Conservation (phyloP, 1,140 invertebrate genomes). For the Radopholus similis region DNA sequence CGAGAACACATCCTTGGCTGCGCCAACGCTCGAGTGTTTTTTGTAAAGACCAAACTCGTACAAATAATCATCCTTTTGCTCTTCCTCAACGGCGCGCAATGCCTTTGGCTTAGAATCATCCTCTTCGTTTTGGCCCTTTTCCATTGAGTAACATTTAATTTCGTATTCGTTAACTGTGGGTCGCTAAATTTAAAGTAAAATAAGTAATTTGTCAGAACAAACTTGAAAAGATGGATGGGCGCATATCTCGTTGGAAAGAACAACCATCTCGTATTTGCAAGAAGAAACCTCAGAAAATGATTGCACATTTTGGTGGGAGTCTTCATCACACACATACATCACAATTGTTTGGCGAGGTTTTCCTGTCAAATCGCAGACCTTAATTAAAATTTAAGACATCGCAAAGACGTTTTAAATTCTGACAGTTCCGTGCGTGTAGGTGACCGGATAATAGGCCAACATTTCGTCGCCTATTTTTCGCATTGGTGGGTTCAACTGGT, state of each 20-base stretch:
- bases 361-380: constrained; percentile 81
- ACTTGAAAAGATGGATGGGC: constrained; percentile 78
- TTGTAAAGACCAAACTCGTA: constrained; percentile 16
- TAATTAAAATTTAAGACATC: neutral
- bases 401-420: neutral
- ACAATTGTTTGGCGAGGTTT: constrained; percentile 49
- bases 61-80: constrained; percentile 1
- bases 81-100: constrained; percentile 20
- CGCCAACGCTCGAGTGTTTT: neutral
- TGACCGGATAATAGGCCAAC: constrained; percentile 68
- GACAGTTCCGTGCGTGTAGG: constrained; percentile 19
- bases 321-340: constrained; percentile 61
- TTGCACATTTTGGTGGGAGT: constrained; percentile 67
- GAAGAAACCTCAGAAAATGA: constrained; percentile 85
- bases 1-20: constrained; percentile 17
- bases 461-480: constrained; percentile 80
- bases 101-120: constrained; percentile 37
- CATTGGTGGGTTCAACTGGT: constrained; percentile 61
- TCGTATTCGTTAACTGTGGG: constrained; percentile 31
- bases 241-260: constrained; percentile 79
- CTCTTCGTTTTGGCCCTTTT: neutral
- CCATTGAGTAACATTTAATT: constrained; percentile 35
- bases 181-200: constrained; percentile 53
- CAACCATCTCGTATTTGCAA: constrained; percentile 86
- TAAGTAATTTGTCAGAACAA: neutral